A percentile compares a stretch with the other conserved stretches of the same genome.
Conservation (phyloP, 2,113 vertebrate species). For the Nothocercus julius region DNA sequence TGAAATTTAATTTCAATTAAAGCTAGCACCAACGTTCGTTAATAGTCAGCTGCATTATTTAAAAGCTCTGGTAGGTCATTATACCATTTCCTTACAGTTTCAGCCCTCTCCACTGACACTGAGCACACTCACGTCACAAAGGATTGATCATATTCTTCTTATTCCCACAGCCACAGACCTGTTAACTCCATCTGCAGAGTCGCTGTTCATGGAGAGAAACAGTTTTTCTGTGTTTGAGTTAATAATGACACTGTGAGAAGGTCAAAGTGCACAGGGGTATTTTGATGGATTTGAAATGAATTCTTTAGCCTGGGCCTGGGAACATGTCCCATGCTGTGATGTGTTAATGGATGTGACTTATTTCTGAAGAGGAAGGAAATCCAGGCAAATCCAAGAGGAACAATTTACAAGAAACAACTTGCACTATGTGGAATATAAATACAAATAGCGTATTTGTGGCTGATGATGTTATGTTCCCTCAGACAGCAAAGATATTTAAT, state of each 20-base stretch:
- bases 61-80: too few relatives aligned
- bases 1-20: background rate
- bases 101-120: background rate
- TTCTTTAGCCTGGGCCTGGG: background rate
- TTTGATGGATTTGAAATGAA: background rate
- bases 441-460: constrained; percentile 2
- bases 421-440: constrained; percentile 39
- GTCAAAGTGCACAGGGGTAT: background rate
- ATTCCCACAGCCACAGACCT: background rate
- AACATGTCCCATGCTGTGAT: background rate
- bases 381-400: background rate
- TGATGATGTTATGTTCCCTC: background rate
- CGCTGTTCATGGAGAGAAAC: background rate
- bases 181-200: background rate
- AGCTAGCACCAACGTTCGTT: background rate
- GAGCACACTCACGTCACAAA: accelerated
- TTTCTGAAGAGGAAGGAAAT: background rate
- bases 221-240: background rate
- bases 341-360: background rate
- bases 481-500: constrained; percentile 20
- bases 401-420: background rate
- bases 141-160: accelerated
- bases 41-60: background rate
- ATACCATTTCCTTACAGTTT: background rate
- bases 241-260: background rate